A percentile compares a stretch with the other conserved stretches of the same genome.
phyloP scores from a whole-genome alignment of 2,888 invertebrate species.

The Drosophila histrio region DNA sequence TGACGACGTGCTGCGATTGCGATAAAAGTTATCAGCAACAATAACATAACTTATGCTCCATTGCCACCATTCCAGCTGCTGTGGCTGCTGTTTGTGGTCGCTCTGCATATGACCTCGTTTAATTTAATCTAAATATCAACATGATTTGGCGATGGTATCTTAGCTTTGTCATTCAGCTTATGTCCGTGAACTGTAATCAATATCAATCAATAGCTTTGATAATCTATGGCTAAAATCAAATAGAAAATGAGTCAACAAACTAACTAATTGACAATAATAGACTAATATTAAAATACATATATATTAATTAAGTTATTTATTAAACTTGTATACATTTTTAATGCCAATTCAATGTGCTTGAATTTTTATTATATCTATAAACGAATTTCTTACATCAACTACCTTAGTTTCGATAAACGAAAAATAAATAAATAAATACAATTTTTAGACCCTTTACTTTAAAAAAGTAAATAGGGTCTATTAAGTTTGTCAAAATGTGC shows the following conservation, averaged over 20 bases:
- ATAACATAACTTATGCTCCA: conserved; percentile 10
- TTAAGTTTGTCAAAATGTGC: too few relatives aligned
- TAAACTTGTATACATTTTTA: too few relatives aligned
- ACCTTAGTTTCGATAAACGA: too few relatives aligned
- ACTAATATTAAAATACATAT: too few relatives aligned
- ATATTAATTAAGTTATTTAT: too few relatives aligned
- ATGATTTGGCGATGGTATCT: conserved; percentile 45
- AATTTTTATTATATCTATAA: too few relatives aligned
- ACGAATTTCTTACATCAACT: too few relatives aligned
- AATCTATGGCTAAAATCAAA: not conserved
- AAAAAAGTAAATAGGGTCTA: too few relatives aligned
- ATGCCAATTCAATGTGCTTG: too few relatives aligned
- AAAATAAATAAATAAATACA: too few relatives aligned
- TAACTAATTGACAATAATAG: not conserved
- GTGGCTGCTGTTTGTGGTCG: conserved; percentile 37
- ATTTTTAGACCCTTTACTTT: too few relatives aligned
- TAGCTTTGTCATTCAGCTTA: conserved; percentile 26
- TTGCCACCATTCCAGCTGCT: conserved; percentile 1
- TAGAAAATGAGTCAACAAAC: not conserved
- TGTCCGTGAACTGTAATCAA: not conserved
- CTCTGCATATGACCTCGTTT: conserved; percentile 69
- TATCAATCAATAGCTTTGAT: not conserved
- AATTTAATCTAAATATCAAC: conserved; percentile 43
- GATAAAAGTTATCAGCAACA: conserved; percentile 60
- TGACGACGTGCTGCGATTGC: conserved; percentile 12